Evolutionary conservation across 2,888 invertebrate species (phyloP), one percentile per base, ranked within the genome.

Genomic region (Xylota segnis): DNA sequence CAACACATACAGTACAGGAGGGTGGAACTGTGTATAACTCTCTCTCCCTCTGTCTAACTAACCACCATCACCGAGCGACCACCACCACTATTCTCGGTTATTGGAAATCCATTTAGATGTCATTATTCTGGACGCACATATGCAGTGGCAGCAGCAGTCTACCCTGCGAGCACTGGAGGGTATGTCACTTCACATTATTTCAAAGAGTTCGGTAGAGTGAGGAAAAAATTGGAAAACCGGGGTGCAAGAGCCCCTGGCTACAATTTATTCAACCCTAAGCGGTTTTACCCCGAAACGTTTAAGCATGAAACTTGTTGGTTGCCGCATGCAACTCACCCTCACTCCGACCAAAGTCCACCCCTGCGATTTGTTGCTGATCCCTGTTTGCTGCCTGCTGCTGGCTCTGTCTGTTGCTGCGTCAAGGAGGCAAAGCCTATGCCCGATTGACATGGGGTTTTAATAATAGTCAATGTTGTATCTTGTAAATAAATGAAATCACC

Each of bases 51-150:
- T 23, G 23, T 23, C 61, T 68, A 81, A 72, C 71, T 56, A 81
- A 65, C 56, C 78, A 78, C 68, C 78, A 58, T 59, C 56, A 56
- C n/a, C 47, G 4, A 56, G n/a, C 50, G 50, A 61, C 50, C 63
- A 70, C 78, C 58, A 72, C 54, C 70, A 52, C 43, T 58, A 83
- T 79, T 76, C 65, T 54, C 71, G 77, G 76, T 81, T 86, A 82
- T 86, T 86, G 86, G 86, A 86, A 86, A 86, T 86, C 86, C 86
- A 86, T 86, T 86, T 86, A 66, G 82, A 86, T 82, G 82, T 82
- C 86, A 86, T 86, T 86, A 86, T 86, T 86, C 76, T 82, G 76
- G 77, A 82, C 76, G 76, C 86, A 86, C 77, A 82, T 82, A 86
- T 86, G 86, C 82, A 86, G 18, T 61, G 71, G 34, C 56, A 54